Evolutionary conservation across 2,797 vertebrate genomes (phyloP), one percentile per base, ranked within the genome.

Genomic region (Alcedo quadribrachys): DNA sequence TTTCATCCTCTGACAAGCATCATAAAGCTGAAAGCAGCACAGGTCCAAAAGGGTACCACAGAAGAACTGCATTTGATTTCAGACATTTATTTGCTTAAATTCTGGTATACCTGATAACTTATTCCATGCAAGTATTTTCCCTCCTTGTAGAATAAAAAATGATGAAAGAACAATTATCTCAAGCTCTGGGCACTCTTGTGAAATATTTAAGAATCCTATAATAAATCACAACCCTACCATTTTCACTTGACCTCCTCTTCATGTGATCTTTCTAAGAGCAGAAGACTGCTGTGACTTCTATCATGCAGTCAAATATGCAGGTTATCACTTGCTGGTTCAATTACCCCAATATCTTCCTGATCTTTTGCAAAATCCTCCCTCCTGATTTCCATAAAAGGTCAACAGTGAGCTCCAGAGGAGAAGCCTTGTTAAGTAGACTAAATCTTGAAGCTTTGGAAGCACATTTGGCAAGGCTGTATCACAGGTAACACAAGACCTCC

Each of bases 1-100:
- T 94, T 93, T 90, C 63, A n/a, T 60, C 33, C 30, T 83, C n/a
- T 81, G 73, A 92, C 77, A 94, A 63, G 32, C 77, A 42, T 79
- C 54, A 53, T 51, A 82, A 95, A 81, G 75, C 37, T 63, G 81
- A 85, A 89, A 82, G 60, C 42, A 66, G 45, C n/a, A 79, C 27
- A 77, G 27, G 62, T 77, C 92, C 61, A 70, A 68, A 95, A 94
- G 50, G 57, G 45, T 80, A 67, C 21, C 85, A 78, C 70, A 81
- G 61, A 88, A 82, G 50, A 25, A 54, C 15, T 46, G n/a, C 20
- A 48, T 55, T 93, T 75, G 42, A 78, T 83, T 76, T 81, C 60
- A 74, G 50, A 73, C 12, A 50, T 63, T 55, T 66, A 75, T 35
- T 70, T 90, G 50, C 50, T 68, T 87, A 82, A 92, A 91, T 87